A percentile compares a stretch with the other conserved stretches of the same genome.
Evolutionary conservation across 2,888 invertebrate genomes (phyloP).

Genomic region (Ormyrus nitidulus): DNA sequence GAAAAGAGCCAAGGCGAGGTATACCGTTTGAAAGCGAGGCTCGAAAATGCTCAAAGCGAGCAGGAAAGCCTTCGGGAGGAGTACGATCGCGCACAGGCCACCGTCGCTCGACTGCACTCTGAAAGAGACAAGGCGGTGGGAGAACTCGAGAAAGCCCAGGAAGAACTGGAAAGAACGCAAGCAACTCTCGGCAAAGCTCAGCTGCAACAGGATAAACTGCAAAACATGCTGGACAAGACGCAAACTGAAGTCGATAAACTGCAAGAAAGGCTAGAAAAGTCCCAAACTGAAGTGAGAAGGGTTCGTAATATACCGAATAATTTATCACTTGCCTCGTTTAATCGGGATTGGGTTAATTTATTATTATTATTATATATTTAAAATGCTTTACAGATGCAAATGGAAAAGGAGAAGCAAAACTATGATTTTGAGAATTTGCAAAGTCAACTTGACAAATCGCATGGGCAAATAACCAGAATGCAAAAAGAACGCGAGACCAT

Average conservation of each 20-base stretch:
- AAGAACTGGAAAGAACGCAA: conserved; percentile 92
- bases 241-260: conserved; percentile 93
- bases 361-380: not conserved
- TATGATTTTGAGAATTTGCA: conserved; percentile 94
- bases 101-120: conserved; percentile 89
- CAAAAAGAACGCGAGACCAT: conserved; percentile 93
- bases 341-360: not conserved
- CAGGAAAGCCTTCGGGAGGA: conserved; percentile 95
- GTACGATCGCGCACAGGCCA: conserved; percentile 90
- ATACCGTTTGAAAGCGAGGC: conserved; percentile 92
- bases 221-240: conserved; percentile 90
- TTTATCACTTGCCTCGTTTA: not conserved
- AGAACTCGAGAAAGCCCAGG: conserved; percentile 90
- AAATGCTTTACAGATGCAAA: conserved; percentile 80
- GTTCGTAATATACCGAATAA: conserved; percentile 75
- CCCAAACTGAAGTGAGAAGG: conserved; percentile 88
- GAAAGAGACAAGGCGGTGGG: conserved; percentile 91
- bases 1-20: conserved; percentile 97
- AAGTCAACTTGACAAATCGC: conserved; percentile 92
- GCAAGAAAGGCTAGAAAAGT: conserved; percentile 91
- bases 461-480: conserved; percentile 89
- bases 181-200: conserved; percentile 94
- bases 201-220: conserved; percentile 93
- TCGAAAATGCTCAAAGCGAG: conserved; percentile 96
- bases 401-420: conserved; percentile 92